A percentile compares a stretch with the other conserved stretches of the same genome.
These are phyloP conservation scores for Tryphoninae sp. DNA, from an alignment of 2,888 invertebrate species.

Conservation along the genomic window DNA sequence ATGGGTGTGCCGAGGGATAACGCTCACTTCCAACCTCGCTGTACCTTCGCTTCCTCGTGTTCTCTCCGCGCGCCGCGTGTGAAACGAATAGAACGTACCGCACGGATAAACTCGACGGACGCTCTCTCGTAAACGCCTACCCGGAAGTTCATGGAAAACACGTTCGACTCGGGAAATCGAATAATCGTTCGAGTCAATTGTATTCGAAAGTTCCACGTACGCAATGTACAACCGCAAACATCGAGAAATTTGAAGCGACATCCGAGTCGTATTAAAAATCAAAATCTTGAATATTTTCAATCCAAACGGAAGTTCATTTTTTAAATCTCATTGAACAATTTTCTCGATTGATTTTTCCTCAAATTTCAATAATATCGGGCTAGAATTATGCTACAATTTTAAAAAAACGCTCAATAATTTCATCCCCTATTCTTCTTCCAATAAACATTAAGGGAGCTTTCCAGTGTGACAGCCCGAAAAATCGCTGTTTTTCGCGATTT, in stretches of 20 bases:
- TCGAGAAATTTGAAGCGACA: neutral
- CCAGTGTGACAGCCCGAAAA: too few relatives aligned
- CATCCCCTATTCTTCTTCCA: too few relatives aligned
- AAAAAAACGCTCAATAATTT: too few relatives aligned
- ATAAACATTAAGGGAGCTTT: too few relatives aligned
- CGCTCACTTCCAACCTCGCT: constrained; percentile 44
- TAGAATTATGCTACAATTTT: too few relatives aligned
- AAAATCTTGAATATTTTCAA: too few relatives aligned
- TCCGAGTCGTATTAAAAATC: neutral
- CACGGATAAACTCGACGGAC: constrained; percentile 10
- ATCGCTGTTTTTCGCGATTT: too few relatives aligned
- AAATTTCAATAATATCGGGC: too few relatives aligned
- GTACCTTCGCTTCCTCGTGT: neutral
- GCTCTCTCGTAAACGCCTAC: constrained; percentile 68
- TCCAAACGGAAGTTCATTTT: too few relatives aligned
- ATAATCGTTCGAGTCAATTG: constrained; percentile 66
- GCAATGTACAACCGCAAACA: neutral
- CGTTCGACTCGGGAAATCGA: constrained; percentile 69
- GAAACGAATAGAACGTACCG: constrained; percentile 53
- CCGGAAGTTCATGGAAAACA: constrained; percentile 71
- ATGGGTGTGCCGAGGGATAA: constrained; percentile 71
- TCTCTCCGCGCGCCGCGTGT: constrained; percentile 48
- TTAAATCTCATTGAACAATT: neutral
- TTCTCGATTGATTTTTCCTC: neutral
- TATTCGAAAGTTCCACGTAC: constrained; percentile 61